These are phyloP conservation scores for Cataglyphis hispanica DNA, from an alignment of 1,140 invertebrate species.

Conservation along the genomic window DNA sequence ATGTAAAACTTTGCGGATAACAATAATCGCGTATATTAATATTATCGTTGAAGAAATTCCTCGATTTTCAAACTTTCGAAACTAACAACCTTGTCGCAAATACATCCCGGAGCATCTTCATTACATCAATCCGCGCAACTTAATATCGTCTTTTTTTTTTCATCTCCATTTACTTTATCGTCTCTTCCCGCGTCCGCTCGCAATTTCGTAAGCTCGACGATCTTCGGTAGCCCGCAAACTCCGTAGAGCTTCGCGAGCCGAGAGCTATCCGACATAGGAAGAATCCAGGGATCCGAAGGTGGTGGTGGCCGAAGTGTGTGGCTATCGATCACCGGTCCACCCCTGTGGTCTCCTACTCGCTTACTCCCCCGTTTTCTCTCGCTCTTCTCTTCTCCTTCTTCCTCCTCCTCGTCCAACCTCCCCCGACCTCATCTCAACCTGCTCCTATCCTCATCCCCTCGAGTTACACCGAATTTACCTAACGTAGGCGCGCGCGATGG, in stretches of 20 bases:
- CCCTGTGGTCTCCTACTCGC: constrained; percentile 74
- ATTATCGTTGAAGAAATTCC: background rate
- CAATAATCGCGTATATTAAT: background rate
- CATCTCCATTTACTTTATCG: background rate
- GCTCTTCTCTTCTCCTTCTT: constrained; percentile 2
- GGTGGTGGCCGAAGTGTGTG: constrained; percentile 77
- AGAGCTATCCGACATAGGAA: constrained; percentile 69
- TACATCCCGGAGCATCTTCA: background rate
- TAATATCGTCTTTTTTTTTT: background rate
- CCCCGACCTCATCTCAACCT: constrained; percentile 48
- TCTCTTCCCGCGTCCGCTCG: background rate
- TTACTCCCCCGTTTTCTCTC: constrained; percentile 66
- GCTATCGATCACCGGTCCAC: constrained; percentile 81
- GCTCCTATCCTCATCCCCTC: constrained; percentile 77
- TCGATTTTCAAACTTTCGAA: background rate
- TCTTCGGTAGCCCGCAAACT: constrained; percentile 29
- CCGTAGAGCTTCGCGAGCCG: constrained; percentile 57
- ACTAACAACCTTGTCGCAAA: background rate
- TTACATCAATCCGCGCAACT: background rate
- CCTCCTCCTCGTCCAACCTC: constrained; percentile 24
- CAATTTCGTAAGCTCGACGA: constrained; percentile 45
- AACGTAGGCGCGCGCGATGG: constrained; percentile 81
- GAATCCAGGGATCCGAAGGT: constrained; percentile 74
- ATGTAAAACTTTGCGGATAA: background rate
- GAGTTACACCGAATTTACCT: constrained; percentile 84